Evolutionary conservation across 2,797 vertebrate species (phyloP).

Genomic region (Syndactyla subalaris): DNA sequence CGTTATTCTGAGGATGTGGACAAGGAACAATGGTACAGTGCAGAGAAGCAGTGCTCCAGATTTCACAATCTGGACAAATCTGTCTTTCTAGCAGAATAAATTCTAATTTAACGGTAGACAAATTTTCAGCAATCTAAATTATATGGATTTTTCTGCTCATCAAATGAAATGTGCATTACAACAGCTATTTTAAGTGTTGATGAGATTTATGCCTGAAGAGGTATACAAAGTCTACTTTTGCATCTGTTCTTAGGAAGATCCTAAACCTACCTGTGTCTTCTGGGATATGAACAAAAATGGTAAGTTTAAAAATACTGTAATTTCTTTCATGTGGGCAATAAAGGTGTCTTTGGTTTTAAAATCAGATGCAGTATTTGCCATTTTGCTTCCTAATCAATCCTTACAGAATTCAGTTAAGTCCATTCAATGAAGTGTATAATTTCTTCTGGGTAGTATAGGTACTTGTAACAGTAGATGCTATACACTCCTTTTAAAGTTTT

Average conservation of each 20-base stretch:
- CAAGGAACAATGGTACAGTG: not conserved
- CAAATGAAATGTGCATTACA: not conserved
- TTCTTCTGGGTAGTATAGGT: not conserved
- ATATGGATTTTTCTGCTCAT: not conserved
- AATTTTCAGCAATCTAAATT: not conserved
- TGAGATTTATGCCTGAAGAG: not conserved
- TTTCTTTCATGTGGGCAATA: not conserved
- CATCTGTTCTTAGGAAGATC: conserved; percentile 70
- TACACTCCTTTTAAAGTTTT: not conserved
- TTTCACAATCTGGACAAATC: not conserved
- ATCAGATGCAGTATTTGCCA: not conserved
- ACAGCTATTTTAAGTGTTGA: not conserved
- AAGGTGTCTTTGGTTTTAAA: not conserved
- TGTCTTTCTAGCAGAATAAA: not conserved
- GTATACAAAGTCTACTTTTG: conserved; percentile 8
- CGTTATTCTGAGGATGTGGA: not conserved
- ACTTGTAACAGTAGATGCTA: not conserved
- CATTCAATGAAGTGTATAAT: not conserved
- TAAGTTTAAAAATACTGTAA: conserved; percentile 74
- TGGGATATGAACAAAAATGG: conserved; percentile 91
- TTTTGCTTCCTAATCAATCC: not conserved
- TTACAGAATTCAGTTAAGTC: not conserved
- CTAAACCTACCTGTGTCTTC: conserved; percentile 86
- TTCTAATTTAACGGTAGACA: not conserved
- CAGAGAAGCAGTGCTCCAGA: not conserved